These are phyloP conservation scores for Bambusicola thoracicus DNA, from an alignment of 2,113 vertebrate genomes.

Conservation along the genomic window DNA sequence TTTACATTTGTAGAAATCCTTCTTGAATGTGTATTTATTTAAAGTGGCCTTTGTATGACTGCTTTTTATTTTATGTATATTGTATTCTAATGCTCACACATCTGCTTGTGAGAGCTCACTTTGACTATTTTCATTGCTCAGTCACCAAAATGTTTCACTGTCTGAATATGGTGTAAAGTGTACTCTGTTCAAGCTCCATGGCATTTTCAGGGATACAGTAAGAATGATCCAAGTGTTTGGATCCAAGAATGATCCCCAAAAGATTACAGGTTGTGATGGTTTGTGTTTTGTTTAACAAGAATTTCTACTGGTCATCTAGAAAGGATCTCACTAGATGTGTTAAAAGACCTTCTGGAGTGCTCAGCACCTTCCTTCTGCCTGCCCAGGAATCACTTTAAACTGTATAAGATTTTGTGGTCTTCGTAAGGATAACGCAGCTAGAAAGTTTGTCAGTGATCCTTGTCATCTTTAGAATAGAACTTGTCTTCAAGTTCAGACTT, in stretches of 20 bases:
- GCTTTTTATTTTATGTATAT: background rate
- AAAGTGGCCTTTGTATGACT: background rate
- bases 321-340: background rate
- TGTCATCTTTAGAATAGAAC: background rate
- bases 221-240: background rate
- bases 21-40: background rate
- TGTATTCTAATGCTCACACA: background rate
- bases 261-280: rapidly evolving
- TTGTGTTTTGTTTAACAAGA: background rate
- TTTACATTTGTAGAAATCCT: background rate
- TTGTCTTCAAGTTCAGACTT: background rate
- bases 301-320: background rate
- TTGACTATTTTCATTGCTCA: background rate
- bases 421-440: background rate
- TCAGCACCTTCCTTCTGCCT: background rate
- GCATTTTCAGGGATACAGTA: background rate
- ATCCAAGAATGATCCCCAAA: too few species aligned
- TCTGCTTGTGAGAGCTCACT: background rate
- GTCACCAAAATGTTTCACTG: background rate
- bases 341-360: background rate
- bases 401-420: background rate
- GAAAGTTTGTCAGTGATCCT: background rate
- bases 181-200: background rate
- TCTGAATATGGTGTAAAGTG: background rate
- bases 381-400: background rate